Conservation (phyloP, 2,888 invertebrate species). For the Caprella mutica region DNA sequence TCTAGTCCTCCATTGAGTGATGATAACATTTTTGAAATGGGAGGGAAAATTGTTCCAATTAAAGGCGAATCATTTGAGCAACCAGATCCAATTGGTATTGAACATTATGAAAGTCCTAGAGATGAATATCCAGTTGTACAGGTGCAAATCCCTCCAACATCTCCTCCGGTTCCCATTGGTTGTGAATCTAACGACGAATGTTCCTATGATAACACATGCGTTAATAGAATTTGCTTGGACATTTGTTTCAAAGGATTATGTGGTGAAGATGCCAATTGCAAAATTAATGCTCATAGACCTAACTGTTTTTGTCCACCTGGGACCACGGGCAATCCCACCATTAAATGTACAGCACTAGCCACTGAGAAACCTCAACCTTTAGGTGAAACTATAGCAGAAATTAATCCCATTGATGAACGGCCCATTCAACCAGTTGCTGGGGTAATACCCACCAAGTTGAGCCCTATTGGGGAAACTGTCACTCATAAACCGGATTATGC, state of each 20-base stretch:
- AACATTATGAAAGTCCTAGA: not conserved
- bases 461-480: constrained; percentile 3
- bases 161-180: constrained; percentile 9
- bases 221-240: constrained; percentile 39
- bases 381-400: constrained; percentile 12
- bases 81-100: not conserved
- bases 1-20: not conserved
- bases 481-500: not conserved
- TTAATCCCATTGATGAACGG: not conserved
- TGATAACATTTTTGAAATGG: constrained; percentile 19
- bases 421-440: constrained; percentile 9
- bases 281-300: constrained; percentile 53
- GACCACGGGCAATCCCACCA: constrained; percentile 24
- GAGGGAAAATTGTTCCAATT: not conserved
- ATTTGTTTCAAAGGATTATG: constrained; percentile 52
- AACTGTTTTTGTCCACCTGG: constrained; percentile 28
- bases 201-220: constrained; percentile 13
- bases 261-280: constrained; percentile 54
- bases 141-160: constrained; percentile 11
- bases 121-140: not conserved
- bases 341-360: constrained; percentile 14
- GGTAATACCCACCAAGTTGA: not conserved
- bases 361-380: constrained; percentile 11
- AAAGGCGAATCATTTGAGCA: not conserved
- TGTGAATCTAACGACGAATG: constrained; percentile 21